Base-by-base conservation (phyloP, 2,797 vertebrate species). In the Schizopygopsis pylzovi region DNA sequence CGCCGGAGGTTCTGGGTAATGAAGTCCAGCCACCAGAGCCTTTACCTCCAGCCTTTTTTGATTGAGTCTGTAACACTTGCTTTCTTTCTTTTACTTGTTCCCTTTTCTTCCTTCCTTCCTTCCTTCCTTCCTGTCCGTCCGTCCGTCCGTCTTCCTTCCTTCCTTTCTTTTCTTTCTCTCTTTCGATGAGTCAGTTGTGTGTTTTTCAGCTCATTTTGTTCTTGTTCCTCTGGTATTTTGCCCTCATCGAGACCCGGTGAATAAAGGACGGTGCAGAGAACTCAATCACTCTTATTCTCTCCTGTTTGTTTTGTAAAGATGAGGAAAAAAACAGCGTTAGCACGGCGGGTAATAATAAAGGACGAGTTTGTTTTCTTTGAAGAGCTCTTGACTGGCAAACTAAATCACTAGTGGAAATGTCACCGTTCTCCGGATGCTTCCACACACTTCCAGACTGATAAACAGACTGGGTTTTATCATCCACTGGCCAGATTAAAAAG, bases 1-100 rank as follows among this genome's bases (percentile, higher is more conserved):
- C 47, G 79, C 56, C 22, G 25, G 68, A 47, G 79, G 68, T 88
- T 22, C 73, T 88, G 87, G 84, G 80, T 88, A 88, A 85, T 83
- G 80, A 75, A 81, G 83, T 85, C 78, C 70, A 75, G 33, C 15
- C 63, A 67, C 6, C 13, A 61, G 25, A 47, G 43, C 13, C 45
- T 5, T 75, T 15, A 33, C 28, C 47, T 76, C 28, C 25, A 52
- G 18, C 28, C 49, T 22, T 56, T 20, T 11, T 18, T 54, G 25
- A 54, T 6, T 1, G 15, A 73, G 49, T 80, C 13, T 22, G 37
- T 43, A 39, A 65, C 70, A 70, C 61, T 70, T 12, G 20, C 28
- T 77, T 22, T 54, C 52, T 72, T 47, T 71, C 81, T 82, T 56
- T 9, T n/a, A n/a, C n/a, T n/a, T n/a, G n/a, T n/a, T n/a, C n/a